These are phyloP conservation scores for Cyanoderma ruficeps DNA, from an alignment of 2,113 vertebrate genomes.

Conservation along the genomic window DNA sequence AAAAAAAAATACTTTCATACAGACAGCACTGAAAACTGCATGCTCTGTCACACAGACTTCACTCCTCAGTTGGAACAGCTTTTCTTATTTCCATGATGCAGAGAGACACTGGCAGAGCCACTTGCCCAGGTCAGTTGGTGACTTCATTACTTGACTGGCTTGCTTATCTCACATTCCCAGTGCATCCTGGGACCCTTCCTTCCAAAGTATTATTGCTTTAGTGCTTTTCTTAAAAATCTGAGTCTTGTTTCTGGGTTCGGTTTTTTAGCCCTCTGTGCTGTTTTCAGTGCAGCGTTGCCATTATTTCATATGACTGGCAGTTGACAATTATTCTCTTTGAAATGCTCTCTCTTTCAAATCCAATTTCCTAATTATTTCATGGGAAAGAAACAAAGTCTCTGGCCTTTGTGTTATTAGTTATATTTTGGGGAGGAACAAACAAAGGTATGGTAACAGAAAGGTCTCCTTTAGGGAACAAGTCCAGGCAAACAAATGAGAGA, in stretches of 20 bases:
- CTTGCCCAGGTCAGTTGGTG: fast-evolving
- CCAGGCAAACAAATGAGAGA: neutral
- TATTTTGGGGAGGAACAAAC: neutral
- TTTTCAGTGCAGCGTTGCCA: neutral
- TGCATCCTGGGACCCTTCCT: neutral
- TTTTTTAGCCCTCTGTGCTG: neutral
- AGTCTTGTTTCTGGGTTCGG: neutral
- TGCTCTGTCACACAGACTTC: neutral
- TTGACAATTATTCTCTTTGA: neutral
- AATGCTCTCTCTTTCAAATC: neutral
- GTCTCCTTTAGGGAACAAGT: neutral
- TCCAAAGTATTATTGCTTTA: neutral
- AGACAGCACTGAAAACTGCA: neutral
- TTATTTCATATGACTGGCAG: neutral
- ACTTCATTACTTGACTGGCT: neutral
- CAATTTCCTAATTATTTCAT: neutral
- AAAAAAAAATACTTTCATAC: neutral
- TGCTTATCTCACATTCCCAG: neutral
- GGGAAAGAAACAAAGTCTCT: neutral
- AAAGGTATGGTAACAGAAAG: neutral
- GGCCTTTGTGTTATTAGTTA: neutral
- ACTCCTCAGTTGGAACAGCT: neutral
- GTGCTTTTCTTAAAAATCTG: neutral
- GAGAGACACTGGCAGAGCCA: neutral
- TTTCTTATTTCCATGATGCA: neutral